A percentile compares a stretch with the other conserved stretches of the same genome.
Evolutionary conservation across 2,888 invertebrate genomes (phyloP).

Genomic region (Sclerodermus sp.): DNA sequence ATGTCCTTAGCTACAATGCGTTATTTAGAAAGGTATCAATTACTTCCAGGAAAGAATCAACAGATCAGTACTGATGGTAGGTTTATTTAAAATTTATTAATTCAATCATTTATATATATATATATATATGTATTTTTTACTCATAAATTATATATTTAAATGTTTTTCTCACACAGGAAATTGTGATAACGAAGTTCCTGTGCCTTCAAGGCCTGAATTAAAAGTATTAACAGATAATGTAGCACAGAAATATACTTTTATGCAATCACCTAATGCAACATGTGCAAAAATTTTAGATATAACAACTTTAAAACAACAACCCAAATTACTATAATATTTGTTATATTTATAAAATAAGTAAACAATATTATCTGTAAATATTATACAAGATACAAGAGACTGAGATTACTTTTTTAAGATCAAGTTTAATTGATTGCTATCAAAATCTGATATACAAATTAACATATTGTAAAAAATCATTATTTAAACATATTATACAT

Average conservation of each 20-base stretch:
- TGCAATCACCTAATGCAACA: slow-evolving; percentile 33
- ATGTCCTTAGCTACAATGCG: slow-evolving; percentile 73
- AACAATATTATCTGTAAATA: no score
- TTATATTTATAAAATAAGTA: no score
- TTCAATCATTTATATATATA: no score
- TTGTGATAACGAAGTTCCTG: slow-evolving; percentile 4
- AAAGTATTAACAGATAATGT: slow-evolving; percentile 9
- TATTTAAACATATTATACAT: background rate
- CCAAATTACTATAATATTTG: slow-evolving; percentile 63
- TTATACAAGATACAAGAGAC: no score
- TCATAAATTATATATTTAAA: background rate
- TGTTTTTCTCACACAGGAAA: slow-evolving; percentile 12
- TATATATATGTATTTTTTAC: background rate
- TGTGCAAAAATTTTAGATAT: slow-evolving; percentile 67
- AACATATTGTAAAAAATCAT: background rate
- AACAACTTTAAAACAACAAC: slow-evolving; percentile 70
- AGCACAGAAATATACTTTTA: slow-evolving; percentile 21
- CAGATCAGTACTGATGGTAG: background rate
- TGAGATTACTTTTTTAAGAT: no score
- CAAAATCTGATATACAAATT: background rate
- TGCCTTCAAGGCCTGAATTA: slow-evolving; percentile 14
- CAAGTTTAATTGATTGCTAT: no score
- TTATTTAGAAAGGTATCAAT: slow-evolving; percentile 71
- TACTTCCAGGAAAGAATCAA: slow-evolving; percentile 58
- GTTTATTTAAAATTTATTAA: background rate